Conservation (phyloP, 2,888 invertebrate genomes). For the Ceraclea dissimilis region DNA sequence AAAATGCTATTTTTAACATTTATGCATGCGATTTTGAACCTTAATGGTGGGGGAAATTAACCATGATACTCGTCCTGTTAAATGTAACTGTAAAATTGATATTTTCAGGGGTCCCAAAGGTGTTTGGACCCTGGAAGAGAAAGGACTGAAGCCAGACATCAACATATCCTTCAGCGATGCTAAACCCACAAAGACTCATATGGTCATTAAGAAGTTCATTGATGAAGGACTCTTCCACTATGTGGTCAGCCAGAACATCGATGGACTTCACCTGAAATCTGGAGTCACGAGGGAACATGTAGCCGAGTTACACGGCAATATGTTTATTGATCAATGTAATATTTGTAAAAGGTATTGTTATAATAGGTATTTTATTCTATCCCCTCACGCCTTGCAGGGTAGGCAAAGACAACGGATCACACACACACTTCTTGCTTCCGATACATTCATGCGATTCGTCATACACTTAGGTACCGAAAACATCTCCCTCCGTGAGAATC, state of each 20-base stretch:
- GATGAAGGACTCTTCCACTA: slow-evolving; percentile 69
- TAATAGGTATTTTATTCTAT: slow-evolving; percentile 6
- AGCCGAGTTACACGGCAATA: slow-evolving; percentile 95
- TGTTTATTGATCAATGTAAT: slow-evolving; percentile 92
- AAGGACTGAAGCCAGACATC: slow-evolving; percentile 76
- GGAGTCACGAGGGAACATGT: slow-evolving; percentile 74
- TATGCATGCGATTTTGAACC: no score
- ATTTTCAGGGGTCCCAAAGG: slow-evolving; percentile 79
- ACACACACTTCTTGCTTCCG: no score
- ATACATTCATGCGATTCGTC: no score
- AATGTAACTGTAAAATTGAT: no score
- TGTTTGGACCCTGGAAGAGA: slow-evolving; percentile 92
- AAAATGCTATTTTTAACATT: no score
- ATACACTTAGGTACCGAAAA: background rate
- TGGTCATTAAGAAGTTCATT: slow-evolving; percentile 79
- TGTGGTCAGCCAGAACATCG: slow-evolving; percentile 95
- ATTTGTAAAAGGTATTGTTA: slow-evolving; percentile 80
- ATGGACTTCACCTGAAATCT: slow-evolving; percentile 90
- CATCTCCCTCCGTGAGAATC: no score
- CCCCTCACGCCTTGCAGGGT: no score
- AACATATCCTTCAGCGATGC: slow-evolving; percentile 88
- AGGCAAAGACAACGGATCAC: no score
- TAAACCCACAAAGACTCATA: slow-evolving; percentile 86
- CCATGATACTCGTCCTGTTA: no score
- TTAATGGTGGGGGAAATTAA: no score